Percentiles rank a stretch among this genome's conserved stretches.
Evolutionary conservation across 2,797 vertebrate genomes (phyloP).

Genomic region (Percopsis omiscomaycus): DNA sequence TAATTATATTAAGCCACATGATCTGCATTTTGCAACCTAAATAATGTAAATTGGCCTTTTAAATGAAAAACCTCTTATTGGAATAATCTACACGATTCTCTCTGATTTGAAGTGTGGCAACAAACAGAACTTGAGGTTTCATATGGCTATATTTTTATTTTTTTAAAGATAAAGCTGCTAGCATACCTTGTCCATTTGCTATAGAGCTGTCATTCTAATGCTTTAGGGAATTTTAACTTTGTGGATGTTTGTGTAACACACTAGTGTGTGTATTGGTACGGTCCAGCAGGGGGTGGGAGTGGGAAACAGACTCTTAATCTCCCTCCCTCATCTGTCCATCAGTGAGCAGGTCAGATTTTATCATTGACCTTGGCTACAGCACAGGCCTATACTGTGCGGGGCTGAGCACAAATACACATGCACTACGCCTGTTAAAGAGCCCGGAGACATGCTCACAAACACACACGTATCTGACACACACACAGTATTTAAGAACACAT

Average conservation of each 20-base stretch:
- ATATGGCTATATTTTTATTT: no score
- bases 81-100: no score
- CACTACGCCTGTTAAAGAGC: conserved; percentile 11
- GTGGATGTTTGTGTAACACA: conserved; percentile 8
- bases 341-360: conserved; percentile 76
- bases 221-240: no score
- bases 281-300: not conserved
- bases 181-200: no score
- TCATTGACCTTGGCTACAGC: conserved; percentile 71
- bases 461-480: conserved; percentile 22
- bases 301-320: conserved; percentile 46
- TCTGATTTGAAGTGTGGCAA: no score
- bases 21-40: no score
- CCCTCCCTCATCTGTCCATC: conserved; percentile 68
- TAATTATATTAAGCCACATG: no score
- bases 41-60: no score
- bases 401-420: conserved; percentile 30
- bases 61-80: no score
- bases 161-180: no score
- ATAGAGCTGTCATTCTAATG: no score
- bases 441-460: conserved; percentile 5
- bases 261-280: not conserved
- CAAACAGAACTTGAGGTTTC: no score
- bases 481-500: conserved; percentile 15
- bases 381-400: conserved; percentile 59